These are phyloP conservation scores for Cryptophagus acutangulus DNA, from an alignment of 2,888 invertebrate species.

Conservation along the genomic window DNA sequence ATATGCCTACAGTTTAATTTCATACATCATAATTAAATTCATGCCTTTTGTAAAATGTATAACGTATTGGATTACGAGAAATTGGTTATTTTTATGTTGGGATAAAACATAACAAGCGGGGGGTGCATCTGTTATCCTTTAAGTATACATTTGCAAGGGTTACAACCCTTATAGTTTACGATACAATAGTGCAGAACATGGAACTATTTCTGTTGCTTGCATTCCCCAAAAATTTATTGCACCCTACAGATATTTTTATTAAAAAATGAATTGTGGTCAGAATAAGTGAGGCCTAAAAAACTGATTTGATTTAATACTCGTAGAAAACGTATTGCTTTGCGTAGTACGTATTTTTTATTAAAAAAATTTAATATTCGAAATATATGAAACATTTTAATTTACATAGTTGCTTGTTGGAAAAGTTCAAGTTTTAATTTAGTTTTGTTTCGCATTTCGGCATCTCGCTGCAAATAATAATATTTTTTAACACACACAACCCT, in stretches of 20 bases:
- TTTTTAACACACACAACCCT: conserved; percentile 25
- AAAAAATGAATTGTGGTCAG: no score
- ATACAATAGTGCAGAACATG: conserved; percentile 5
- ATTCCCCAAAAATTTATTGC: neutral
- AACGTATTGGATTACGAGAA: conserved; percentile 5
- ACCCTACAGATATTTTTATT: neutral
- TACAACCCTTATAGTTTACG: conserved; percentile 27
- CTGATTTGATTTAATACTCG: no score
- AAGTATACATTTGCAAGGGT: conserved; percentile 31
- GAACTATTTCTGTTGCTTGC: neutral
- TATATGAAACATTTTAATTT: conserved; percentile 28
- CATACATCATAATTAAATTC: no score
- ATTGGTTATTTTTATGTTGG: conserved; percentile 18
- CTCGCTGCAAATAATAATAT: conserved; percentile 33
- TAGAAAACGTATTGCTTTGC: no score
- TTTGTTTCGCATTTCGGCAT: conserved; percentile 29
- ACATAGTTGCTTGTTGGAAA: conserved; percentile 29
- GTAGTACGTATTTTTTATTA: no score
- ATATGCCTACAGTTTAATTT: no score
- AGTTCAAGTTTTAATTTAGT: conserved; percentile 36
- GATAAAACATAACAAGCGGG: conserved; percentile 13
- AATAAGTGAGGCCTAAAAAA: no score
- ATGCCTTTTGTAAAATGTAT: no score
- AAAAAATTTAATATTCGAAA: conserved; percentile 25
- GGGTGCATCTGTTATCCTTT: conserved; percentile 42